These are phyloP conservation scores for Macrobrachium rosenbergii DNA, from an alignment of 1,140 invertebrate genomes.

Conservation along the genomic window DNA sequence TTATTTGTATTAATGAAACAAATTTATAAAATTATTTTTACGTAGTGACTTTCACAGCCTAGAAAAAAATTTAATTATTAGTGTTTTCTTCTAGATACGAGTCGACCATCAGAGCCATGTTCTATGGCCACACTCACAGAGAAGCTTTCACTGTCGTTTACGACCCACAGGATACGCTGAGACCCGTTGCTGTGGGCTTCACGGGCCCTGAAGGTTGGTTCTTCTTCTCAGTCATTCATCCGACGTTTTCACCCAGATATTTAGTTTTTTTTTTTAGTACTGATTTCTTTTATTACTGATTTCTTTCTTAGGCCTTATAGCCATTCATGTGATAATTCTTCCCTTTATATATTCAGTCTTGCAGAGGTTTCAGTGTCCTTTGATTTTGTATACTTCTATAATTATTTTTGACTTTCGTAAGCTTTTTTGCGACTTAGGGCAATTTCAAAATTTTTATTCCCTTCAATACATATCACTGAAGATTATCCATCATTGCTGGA, in stretches of 20 bases:
- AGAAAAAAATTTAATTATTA: neutral
- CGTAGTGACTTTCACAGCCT: neutral
- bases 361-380: no score
- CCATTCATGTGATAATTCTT: no score
- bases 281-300: neutral
- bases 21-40: neutral
- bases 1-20: neutral
- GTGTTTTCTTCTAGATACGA: conserved; percentile 78
- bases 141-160: conserved; percentile 96
- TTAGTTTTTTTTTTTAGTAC: neutral
- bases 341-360: no score
- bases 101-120: conserved; percentile 90
- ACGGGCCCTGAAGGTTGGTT: conserved; percentile 77
- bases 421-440: no score
- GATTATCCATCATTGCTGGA: no score
- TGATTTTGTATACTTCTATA: no score
- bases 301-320: neutral
- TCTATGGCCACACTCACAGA: conserved; percentile 95
- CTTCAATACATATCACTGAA: no score
- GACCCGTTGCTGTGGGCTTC: conserved; percentile 89
- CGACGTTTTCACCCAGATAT: neutral
- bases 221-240: neutral
- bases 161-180: conserved; percentile 82
- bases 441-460: no score
- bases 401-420: no score